These are phyloP conservation scores for Stigmatopora nigra DNA, from an alignment of 2,113 vertebrate species.

Conservation along the genomic window DNA sequence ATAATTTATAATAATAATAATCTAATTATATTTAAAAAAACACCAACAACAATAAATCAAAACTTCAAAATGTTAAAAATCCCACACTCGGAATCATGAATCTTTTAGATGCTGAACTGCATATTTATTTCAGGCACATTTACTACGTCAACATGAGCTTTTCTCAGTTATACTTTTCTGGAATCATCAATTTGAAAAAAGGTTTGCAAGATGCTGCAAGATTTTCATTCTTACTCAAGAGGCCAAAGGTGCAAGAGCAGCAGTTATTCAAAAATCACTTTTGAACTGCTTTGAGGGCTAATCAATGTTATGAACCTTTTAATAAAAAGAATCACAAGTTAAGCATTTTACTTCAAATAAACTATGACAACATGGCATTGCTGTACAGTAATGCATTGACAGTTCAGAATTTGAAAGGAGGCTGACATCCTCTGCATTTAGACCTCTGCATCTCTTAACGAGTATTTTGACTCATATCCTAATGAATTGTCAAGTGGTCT, in stretches of 20 bases:
- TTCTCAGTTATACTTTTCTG: not conserved
- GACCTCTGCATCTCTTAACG: no score
- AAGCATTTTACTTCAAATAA: conserved; percentile 30
- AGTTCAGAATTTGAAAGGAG: conserved; percentile 27
- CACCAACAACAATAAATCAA: conserved; percentile 24
- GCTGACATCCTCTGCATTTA: not conserved
- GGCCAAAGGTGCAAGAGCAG: conserved; percentile 10
- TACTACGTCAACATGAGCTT: not conserved
- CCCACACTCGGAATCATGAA: not conserved
- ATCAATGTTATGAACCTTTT: conserved; percentile 27
- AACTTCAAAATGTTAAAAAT: conserved; percentile 18
- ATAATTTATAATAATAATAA: no score
- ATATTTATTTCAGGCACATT: not conserved
- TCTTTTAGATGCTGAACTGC: not conserved
- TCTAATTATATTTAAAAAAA: conserved; percentile 17
- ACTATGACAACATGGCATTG: conserved; percentile 24
- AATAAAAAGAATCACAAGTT: conserved; percentile 31
- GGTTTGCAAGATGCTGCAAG: conserved; percentile 2
- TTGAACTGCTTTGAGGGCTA: conserved; percentile 20
- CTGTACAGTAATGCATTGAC: conserved; percentile 13
- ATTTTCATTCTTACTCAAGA: conserved; percentile 2
- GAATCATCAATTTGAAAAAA: conserved; percentile 5
- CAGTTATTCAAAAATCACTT: conserved; percentile 17
- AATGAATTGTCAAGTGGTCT: no score
- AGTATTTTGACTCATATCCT: no score